Conservation (phyloP, 2,797 vertebrate genomes). For the Anomalospiza imberbis region DNA sequence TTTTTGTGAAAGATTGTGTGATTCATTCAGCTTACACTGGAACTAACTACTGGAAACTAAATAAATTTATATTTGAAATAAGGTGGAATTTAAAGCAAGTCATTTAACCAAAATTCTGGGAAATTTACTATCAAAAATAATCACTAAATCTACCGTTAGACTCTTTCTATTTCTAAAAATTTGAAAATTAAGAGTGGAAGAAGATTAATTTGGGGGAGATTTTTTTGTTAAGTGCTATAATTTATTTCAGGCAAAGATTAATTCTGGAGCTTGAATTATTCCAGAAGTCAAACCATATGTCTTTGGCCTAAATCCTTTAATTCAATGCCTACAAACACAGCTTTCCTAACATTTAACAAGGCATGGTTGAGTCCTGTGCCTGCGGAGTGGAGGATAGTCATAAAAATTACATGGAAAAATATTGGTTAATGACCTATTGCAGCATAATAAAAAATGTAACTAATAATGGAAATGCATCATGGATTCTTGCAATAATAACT, state of each 20-base stretch:
- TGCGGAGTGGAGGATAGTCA: neutral
- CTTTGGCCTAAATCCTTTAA: neutral
- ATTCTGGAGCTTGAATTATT: neutral
- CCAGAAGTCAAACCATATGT: neutral
- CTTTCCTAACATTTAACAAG: neutral
- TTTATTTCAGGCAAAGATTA: neutral
- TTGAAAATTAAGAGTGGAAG: neutral
- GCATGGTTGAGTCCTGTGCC: fast-evolving
- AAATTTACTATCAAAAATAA: neutral
- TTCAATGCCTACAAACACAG: neutral
- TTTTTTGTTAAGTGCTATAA: neutral
- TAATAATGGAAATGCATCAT: neutral
- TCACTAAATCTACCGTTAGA: neutral
- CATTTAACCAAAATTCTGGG: neutral
- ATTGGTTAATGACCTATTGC: neutral
- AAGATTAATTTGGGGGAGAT: fast-evolving
- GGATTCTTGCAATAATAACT: neutral
- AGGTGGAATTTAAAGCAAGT: neutral
- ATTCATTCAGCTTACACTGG: neutral
- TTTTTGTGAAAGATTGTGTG: fast-evolving
- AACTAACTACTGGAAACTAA: neutral
- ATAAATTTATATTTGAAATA: neutral
- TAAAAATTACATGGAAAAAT: neutral
- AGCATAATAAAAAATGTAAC: neutral
- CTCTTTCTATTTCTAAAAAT: neutral